phyloP scores from a whole-genome alignment of 2,797 vertebrate species.

The Enteromius mattozi region DNA sequence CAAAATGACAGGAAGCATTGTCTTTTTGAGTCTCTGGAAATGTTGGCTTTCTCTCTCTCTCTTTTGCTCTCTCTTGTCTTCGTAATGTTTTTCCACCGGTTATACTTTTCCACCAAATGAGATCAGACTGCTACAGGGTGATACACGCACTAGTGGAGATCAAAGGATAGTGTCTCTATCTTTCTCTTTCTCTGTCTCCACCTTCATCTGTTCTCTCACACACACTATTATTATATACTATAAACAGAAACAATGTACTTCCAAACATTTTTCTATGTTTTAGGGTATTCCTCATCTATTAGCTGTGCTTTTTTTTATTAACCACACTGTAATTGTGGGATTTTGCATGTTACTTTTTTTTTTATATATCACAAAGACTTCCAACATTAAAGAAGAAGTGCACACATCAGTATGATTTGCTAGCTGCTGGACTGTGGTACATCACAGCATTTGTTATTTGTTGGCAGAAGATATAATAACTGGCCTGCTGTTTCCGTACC shows the following conservation, averaged over 20 bases:
- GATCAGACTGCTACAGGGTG: conserved; percentile 42
- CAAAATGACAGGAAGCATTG: conserved; percentile 28
- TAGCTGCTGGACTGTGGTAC: conserved; percentile 1
- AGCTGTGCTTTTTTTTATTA: neutral
- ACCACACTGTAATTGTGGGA: neutral
- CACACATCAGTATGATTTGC: conserved; percentile 1
- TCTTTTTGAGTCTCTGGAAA: conserved; percentile 21
- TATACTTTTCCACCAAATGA: conserved; percentile 28
- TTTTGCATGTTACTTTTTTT: neutral
- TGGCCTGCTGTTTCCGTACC: conserved; percentile 28
- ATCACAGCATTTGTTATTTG: conserved; percentile 9
- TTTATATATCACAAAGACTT: neutral
- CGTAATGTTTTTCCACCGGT: conserved; percentile 32
- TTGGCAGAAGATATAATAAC: conserved; percentile 17
- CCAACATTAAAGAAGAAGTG: neutral
- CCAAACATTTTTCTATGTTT: neutral
- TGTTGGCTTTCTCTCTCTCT: conserved; percentile 8
- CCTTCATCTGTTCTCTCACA: conserved; percentile 11
- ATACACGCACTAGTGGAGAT: conserved; percentile 15
- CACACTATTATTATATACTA: neutral
- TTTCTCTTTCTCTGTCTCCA: conserved; percentile 21
- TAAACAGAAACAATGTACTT: neutral
- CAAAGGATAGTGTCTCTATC: conserved; percentile 18
- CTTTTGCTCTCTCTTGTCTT: neutral
- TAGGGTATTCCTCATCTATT: neutral